Conservation (phyloP, 1,140 invertebrate species). For the Pygmarrhopalites habei region DNA sequence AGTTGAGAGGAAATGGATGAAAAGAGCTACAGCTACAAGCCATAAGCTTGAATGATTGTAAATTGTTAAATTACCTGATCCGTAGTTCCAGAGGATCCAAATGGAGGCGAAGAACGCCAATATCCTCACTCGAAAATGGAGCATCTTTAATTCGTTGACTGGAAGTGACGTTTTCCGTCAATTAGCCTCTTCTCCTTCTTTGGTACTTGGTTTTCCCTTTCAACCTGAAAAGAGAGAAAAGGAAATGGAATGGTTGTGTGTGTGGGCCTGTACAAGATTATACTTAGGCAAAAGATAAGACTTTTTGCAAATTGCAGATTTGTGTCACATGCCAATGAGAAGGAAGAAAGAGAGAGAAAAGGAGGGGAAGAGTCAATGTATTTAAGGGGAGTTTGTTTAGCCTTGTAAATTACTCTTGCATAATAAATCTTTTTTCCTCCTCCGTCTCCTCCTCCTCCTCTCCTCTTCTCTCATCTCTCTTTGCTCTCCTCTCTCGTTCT, state of each 20-base stretch:
- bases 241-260: not conserved
- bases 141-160: conserved; percentile 9
- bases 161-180: not conserved
- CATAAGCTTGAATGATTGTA: not conserved
- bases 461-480: too few relatives aligned
- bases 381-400: too few relatives aligned
- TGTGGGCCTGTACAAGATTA: too few relatives aligned
- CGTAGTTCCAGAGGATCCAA: conserved; percentile 32
- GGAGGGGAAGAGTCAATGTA: too few relatives aligned
- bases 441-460: too few relatives aligned
- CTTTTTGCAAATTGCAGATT: conserved; percentile 21
- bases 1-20: not conserved
- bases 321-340: conserved; percentile 9
- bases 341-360: too few relatives aligned
- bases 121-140: conserved; percentile 18
- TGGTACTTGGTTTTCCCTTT: not conserved
- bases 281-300: too few relatives aligned
- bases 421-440: too few relatives aligned
- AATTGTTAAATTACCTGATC: conserved; percentile 19
- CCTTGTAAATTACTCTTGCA: too few relatives aligned
- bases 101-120: conserved; percentile 23
- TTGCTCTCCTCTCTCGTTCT: too few relatives aligned
- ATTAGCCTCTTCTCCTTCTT: not conserved
- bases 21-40: not conserved
- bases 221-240: not conserved